Evolutionary conservation across 2,888 invertebrate genomes (phyloP).

Genomic region (Aricia artaxerxes): DNA sequence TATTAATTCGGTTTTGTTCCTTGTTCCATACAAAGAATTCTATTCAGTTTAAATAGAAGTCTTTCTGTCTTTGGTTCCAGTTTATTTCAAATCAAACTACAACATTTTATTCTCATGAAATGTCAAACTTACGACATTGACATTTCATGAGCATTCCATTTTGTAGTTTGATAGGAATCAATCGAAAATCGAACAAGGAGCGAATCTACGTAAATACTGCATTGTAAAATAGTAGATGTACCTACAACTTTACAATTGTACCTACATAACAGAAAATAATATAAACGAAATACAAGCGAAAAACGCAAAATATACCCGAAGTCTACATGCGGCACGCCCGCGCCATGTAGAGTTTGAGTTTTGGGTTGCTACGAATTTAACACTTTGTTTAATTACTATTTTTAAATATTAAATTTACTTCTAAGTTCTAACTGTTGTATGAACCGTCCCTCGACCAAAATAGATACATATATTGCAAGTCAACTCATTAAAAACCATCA

Average conservation of each 20-base stretch:
- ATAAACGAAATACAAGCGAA: no score
- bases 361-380: neutral
- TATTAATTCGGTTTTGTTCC: neutral
- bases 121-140: neutral
- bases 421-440: neutral
- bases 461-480: neutral
- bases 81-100: neutral
- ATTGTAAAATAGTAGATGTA: no score
- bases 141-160: neutral
- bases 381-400: neutral
- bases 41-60: no score
- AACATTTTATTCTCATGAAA: neutral
- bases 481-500: neutral
- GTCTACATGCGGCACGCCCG: no score
- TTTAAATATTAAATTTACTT: neutral
- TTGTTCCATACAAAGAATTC: neutral
- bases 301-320: no score
- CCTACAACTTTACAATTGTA: no score
- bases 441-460: neutral
- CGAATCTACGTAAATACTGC: no score
- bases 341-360: no score
- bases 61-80: neutral
- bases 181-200: no score
- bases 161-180: no score
- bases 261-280: no score